Base-by-base conservation (phyloP, 64 coral and sea anemone genomes). In the Exaiptasia diaphana region DNA sequence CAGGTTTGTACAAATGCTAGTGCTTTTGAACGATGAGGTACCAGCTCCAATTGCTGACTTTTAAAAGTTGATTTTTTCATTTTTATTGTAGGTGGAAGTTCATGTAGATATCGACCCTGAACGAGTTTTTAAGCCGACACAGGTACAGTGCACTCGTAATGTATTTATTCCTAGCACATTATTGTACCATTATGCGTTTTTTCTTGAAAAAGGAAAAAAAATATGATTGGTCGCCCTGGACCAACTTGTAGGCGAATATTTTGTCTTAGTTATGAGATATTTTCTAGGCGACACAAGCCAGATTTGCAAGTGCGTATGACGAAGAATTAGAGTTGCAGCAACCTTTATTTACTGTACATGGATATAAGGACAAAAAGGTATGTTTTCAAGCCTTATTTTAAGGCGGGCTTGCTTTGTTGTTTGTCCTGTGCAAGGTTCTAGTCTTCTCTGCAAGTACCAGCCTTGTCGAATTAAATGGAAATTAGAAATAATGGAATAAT, bases 321-420 rank as follows among this genome's bases (percentile, higher is more conserved):
- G 94, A 97, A 50, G 94, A 97, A 79, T 67, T 88, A 2, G 89
- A 92, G 26, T 82, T 92, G 36, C 94, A 97, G 45, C 63, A 92
- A 31, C 94, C 94, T 31, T 78, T 99, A 1, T 99, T 92, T 59
- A 71, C 80, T 41, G 83, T 99, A 35, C 60, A 99, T 89, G 90
- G 89, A 17, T 99, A 91, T 65, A 77, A 83, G 64, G 90, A 88
- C 53, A 79, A 78, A 22, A 65, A 91, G 89, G 89, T 91, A 0
- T 53, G 45, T 28, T 76, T 2, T n/a, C 6, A 9, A 52, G 3
- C 0, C 69, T 46, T 73, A 73, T 12, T 11, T n/a, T n/a, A n/a
- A n/a, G n/a, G n/a, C n/a, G n/a, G n/a, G n/a, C n/a, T 34, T 35
- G 46, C 20, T 31, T 20, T 26, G 2, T 18, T 42, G 17, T 22